These are phyloP conservation scores for Ichneumoninae sp. DNA, from an alignment of 2,888 invertebrate genomes.

Conservation along the genomic window DNA sequence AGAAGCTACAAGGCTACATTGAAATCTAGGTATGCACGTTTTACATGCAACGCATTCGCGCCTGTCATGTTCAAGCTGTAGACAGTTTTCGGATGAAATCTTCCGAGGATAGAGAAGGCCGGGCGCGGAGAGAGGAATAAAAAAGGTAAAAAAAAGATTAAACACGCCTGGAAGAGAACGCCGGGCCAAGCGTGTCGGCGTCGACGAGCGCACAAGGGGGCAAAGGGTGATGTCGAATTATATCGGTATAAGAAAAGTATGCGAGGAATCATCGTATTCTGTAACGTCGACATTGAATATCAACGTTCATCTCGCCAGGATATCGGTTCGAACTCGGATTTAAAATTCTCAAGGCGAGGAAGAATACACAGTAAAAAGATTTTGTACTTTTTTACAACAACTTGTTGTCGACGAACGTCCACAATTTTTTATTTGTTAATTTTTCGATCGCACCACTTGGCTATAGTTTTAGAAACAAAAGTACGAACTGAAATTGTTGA, in stretches of 20 bases:
- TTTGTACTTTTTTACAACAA: too few species aligned
- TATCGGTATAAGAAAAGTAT: slow-evolving; percentile 45
- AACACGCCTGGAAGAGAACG: slow-evolving; percentile 7
- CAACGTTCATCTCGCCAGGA: slow-evolving; percentile 12
- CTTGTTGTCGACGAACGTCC: too few species aligned
- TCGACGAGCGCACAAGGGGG: slow-evolving; percentile 25
- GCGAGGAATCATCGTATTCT: slow-evolving; percentile 38
- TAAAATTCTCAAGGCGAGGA: slow-evolving; percentile 50
- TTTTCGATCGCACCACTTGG: too few species aligned
- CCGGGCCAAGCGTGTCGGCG: neutral
- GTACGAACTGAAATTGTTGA: too few species aligned
- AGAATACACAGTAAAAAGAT: slow-evolving; percentile 1
- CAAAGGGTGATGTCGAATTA: slow-evolving; percentile 65
- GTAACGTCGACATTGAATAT: slow-evolving; percentile 9
- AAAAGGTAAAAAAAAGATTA: neutral
- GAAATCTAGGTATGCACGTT: slow-evolving; percentile 52
- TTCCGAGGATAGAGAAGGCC: slow-evolving; percentile 19
- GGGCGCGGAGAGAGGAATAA: neutral
- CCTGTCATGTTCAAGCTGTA: slow-evolving; percentile 45
- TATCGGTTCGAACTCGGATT: slow-evolving; percentile 30
- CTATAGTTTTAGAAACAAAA: too few species aligned
- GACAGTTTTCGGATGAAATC: slow-evolving; percentile 61
- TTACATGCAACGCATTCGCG: slow-evolving; percentile 30
- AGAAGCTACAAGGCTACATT: slow-evolving; percentile 46
- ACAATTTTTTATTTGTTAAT: too few species aligned